Percentiles rank a stretch among this genome's conserved stretches.
Evolutionary conservation across 2,888 invertebrate species (phyloP).

Genomic region (Hydraecia micacea): DNA sequence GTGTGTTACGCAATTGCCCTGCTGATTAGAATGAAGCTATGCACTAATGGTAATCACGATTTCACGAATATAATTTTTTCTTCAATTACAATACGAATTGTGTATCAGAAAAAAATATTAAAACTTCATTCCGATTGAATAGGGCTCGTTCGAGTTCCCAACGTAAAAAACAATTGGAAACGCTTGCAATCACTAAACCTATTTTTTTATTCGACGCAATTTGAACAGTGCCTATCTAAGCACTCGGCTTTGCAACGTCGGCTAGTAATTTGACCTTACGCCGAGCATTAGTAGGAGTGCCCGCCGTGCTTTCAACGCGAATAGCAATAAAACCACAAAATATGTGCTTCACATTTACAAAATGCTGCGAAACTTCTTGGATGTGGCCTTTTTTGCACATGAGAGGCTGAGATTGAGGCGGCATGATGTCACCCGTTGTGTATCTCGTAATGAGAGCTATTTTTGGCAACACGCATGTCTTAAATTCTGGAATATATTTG

Average conservation of each 20-base stretch:
- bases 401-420: slow-evolving; percentile 31
- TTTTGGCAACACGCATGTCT: slow-evolving; percentile 50
- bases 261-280: slow-evolving; percentile 86
- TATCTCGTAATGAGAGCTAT: slow-evolving; percentile 50
- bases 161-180: slow-evolving; percentile 77
- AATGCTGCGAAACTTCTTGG: slow-evolving; percentile 76
- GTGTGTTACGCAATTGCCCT: too few relatives aligned
- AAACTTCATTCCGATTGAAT: slow-evolving; percentile 53
- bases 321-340: slow-evolving; percentile 83
- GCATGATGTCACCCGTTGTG: slow-evolving; percentile 58
- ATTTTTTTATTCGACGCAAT: slow-evolving; percentile 83
- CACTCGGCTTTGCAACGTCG: slow-evolving; percentile 74
- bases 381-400: slow-evolving; percentile 73
- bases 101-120: slow-evolving; percentile 56
- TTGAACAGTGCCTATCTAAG: slow-evolving; percentile 82
- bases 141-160: slow-evolving; percentile 56
- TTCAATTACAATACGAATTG: slow-evolving; percentile 66
- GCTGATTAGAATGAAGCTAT: slow-evolving; percentile 61
- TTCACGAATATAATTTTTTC: slow-evolving; percentile 58
- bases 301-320: slow-evolving; percentile 82
- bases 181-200: slow-evolving; percentile 78
- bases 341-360: slow-evolving; percentile 79
- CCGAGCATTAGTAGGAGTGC: slow-evolving; percentile 83
- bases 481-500: slow-evolving; percentile 28
- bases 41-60: slow-evolving; percentile 48